A percentile compares a stretch with the other conserved stretches of the same genome.
phyloP scores from a whole-genome alignment of 2,797 vertebrate genomes.

The Amazonetta brasiliensis region DNA sequence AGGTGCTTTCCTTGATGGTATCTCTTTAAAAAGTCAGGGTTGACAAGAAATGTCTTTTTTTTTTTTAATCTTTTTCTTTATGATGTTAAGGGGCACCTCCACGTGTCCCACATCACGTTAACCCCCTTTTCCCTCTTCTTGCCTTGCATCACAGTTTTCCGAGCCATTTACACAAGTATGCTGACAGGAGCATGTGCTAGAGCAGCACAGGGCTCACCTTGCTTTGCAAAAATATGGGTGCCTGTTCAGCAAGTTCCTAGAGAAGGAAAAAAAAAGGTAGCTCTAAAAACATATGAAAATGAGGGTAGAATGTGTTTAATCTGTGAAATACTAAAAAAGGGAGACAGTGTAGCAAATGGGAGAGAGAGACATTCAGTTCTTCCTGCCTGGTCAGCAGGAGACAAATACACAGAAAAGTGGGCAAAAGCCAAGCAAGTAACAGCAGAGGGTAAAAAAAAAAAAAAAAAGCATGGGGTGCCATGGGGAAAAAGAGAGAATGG shows the following conservation, averaged over 20 bases:
- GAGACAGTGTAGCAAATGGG: neutral
- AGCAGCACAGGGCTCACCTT: neutral
- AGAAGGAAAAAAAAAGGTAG: neutral
- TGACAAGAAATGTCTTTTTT: neutral
- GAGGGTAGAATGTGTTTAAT: neutral
- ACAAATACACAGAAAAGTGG: constrained; percentile 1
- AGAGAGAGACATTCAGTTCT: neutral
- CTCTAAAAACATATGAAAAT: neutral
- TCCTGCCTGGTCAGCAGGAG: neutral
- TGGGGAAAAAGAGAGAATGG: neutral
- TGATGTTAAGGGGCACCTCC: neutral
- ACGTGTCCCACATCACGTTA: neutral
- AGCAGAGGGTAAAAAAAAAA: neutral
- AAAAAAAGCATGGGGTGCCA: neutral
- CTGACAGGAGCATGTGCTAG: neutral
- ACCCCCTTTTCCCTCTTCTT: neutral
- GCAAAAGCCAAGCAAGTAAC: neutral
- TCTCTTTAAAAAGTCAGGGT: constrained; percentile 38
- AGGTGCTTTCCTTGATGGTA: neutral
- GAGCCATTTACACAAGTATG: neutral
- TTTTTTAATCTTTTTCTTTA: neutral
- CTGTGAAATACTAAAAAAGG: neutral
- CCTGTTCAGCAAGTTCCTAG: neutral
- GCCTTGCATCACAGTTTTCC: neutral
- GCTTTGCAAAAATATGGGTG: neutral